A percentile compares a stretch with the other conserved stretches of the same genome.
These are phyloP conservation scores for Thripadectes ignobilis DNA, from an alignment of 2,797 vertebrate species.

Conservation along the genomic window DNA sequence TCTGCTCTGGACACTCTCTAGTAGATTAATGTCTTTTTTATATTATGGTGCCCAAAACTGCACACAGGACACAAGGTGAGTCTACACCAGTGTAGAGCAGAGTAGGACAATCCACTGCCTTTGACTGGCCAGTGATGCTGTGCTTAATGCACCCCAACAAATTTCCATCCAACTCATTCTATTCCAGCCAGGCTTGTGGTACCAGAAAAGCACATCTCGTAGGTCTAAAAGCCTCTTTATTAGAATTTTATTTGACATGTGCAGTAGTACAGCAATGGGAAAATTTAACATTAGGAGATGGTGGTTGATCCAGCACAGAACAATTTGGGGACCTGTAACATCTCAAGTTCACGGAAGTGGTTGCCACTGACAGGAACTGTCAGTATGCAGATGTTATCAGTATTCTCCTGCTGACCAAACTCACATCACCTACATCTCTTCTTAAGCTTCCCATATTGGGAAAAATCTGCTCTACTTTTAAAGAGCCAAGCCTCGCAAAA, in stretches of 20 bases:
- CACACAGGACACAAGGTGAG: not conserved
- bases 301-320: not conserved
- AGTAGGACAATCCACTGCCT: not conserved
- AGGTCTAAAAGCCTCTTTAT: not conserved
- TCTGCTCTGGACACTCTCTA: not conserved
- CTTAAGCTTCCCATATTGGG: not conserved
- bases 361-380: not conserved
- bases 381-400: not conserved
- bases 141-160: accelerated
- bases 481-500: not conserved
- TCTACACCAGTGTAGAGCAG: not conserved
- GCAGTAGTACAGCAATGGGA: not conserved
- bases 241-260: not conserved
- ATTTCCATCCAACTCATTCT: not conserved
- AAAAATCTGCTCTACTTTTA: not conserved
- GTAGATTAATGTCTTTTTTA: not conserved
- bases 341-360: not conserved
- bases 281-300: not conserved
- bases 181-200: not conserved
- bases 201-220: not conserved
- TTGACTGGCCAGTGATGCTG: not conserved
- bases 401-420: not conserved
- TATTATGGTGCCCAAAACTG: not conserved
- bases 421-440: not conserved
- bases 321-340: not conserved